Evolutionary conservation across 1,140 invertebrate species (phyloP), one percentile per base, ranked within the genome.

Genomic region (Palaemon carinicauda): DNA sequence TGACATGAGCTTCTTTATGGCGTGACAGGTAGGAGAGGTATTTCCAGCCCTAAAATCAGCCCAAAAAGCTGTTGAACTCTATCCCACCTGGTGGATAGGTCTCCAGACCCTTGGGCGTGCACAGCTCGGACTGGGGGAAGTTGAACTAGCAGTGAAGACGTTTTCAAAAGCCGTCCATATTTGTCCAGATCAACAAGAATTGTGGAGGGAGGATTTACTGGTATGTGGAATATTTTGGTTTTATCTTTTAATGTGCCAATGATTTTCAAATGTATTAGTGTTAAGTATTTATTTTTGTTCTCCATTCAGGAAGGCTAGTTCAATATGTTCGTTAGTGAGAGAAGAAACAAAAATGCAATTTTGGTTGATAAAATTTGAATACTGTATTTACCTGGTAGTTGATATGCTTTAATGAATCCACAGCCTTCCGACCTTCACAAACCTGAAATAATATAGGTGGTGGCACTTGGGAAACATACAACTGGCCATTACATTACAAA

Each of bases 71-170:
- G 89, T 90, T 71, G 85, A 90, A 24, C 17, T 92, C 12, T 90
- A 91, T 24, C 91, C 92, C n/a, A 89, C 77, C 7, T 93, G 92
- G 92, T 92, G 92, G 92, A 88, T 90, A 53, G 92, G 89, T 9
- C 90, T 91, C 80, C 92, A 93, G 88, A 93, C 92, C 7, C 89
- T 92, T 31, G 92, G 92, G 1, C 83, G 92, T 80, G 90, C 91
- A 15, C 91, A 91, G 73, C 88, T 92, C 33, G 91, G 91, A 31
- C 79, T 92, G 9, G 92, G 92, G 65, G 92, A 92, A 88, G 90
- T 93, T 9, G 89, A 86, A 81, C 51, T 91, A 90, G 92, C 92
- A 41, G 86, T 92, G n/a, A 90, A 88, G 33, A 91, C 90, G 82
- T 93, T 93, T 87, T 90, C 90, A 9, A 90, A 90, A 82, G 92